These are phyloP conservation scores for Esox lucius DNA, from an alignment of 2,797 vertebrate species.

Conservation along the genomic window DNA sequence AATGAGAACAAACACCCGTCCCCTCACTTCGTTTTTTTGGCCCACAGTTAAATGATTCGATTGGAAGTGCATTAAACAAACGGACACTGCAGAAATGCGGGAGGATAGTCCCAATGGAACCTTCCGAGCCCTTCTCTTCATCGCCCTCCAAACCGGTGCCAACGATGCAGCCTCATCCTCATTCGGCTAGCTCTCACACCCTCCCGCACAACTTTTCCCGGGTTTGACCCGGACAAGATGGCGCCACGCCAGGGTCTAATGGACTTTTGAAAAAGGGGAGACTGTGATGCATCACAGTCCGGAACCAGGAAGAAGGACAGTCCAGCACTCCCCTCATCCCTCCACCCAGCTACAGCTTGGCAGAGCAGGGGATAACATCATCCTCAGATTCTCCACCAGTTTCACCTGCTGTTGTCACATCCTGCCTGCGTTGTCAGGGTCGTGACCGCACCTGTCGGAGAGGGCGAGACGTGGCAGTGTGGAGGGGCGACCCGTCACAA, in stretches of 20 bases:
- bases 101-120: conserved; percentile 31
- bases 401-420: neutral
- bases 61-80: conserved; percentile 59
- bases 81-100: conserved; percentile 12
- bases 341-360: neutral
- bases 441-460: neutral
- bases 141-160: neutral
- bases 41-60: conserved; percentile 54
- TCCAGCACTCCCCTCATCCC: neutral
- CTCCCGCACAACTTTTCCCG: conserved; percentile 66
- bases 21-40: conserved; percentile 28
- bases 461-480: neutral
- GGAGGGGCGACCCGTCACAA: neutral
- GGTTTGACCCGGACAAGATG: conserved; percentile 65
- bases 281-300: conserved; percentile 71
- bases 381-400: neutral
- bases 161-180: conserved; percentile 32
- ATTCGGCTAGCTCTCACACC: conserved; percentile 39
- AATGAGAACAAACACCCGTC: conserved; percentile 34
- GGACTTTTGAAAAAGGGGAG: conserved; percentile 75
- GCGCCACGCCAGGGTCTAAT: conserved; percentile 74
- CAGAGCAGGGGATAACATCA: neutral
- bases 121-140: conserved; percentile 3
- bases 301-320: conserved; percentile 3
- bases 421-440: neutral